Base-by-base conservation (phyloP, 2,797 vertebrate genomes). In the Hybognathus amarus region DNA sequence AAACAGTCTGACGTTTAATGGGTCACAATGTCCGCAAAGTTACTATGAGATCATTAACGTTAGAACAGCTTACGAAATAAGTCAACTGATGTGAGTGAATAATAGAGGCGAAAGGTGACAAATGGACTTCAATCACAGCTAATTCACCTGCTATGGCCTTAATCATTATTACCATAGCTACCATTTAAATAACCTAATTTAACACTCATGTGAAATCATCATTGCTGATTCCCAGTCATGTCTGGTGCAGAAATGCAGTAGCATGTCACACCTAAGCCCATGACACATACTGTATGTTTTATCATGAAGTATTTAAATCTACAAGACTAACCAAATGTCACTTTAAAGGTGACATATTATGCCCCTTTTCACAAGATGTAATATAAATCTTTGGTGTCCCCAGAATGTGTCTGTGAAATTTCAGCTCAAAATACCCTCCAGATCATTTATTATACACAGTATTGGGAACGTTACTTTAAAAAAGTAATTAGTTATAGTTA, bases 51-150 rank as follows among this genome's bases (percentile, higher is more conserved):
- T 54, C 66, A 61, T 67, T 83, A 59, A 8, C 1, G 20, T 45
- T 47, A 36, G 20, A 59, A 47, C 20, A 30, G 42, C 22, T 33
- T 38, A 36, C 42, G 36, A 82, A 82, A 67, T 15, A 40, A 83
- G 12, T 68, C 5, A 45, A 61, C 73, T 47, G 38, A 83, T 59
- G 40, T 50, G 73, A 68, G 47, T 42, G 38, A 59, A 77, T 69
- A 56, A 83, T 68, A 56, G 64, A 77, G 81, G 73, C 59, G 27
- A 83, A 83, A 77, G 64, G 38, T 68, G 36, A 68, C 68, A 68
- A 77, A 77, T 83, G 52, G 50, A 36, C 63, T 45, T 68, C 36
- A 83, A 47, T 83, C 24, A 36, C 13, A 50, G 36, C 12, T 56
- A 56, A 76, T 76, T 83, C 76, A 83, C 24, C 18, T 54, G 42